Evolutionary conservation across 2,113 vertebrate genomes (phyloP).

Genomic region (Dascyllus trimaculatus): DNA sequence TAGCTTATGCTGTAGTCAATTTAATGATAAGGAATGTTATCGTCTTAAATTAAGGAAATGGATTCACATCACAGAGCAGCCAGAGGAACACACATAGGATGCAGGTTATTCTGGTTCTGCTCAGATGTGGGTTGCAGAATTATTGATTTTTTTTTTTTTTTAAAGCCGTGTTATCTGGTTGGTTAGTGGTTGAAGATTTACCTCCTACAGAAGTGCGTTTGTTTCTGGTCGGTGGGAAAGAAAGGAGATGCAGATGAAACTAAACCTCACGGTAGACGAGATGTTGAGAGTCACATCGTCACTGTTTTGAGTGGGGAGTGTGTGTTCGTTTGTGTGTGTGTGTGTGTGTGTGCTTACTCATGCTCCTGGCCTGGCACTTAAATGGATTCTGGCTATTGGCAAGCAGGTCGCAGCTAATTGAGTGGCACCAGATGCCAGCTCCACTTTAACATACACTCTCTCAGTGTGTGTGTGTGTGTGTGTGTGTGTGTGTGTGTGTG

Average conservation of each 20-base stretch:
- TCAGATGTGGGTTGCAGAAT: neutral
- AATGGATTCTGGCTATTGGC: conserved; percentile 77
- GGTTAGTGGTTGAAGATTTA: neutral
- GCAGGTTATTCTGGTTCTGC: neutral
- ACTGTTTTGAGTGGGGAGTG: conserved; percentile 9
- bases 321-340: conserved; percentile 22
- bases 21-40: conserved; percentile 31
- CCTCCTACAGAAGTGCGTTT: neutral
- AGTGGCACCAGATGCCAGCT: conserved; percentile 79
- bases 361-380: conserved; percentile 70
- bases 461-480: conserved; percentile 47
- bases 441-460: conserved; percentile 68
- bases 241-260: conserved; percentile 28
- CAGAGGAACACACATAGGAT: neutral
- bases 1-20: neutral
- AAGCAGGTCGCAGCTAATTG: conserved; percentile 78
- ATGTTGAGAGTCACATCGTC: conserved; percentile 29
- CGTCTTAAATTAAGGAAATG: conserved; percentile 23
- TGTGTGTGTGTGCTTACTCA: conserved; percentile 46
- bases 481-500: conserved; percentile 47
- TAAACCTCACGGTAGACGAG: conserved; percentile 16
- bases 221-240: conserved; percentile 13
- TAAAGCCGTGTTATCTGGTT: neutral
- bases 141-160: neutral
- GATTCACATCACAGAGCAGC: conserved; percentile 1